Percentiles rank a stretch among this genome's conserved stretches.
phyloP scores from a whole-genome alignment of 2,113 vertebrate genomes.

The Myrmecobius fasciatus region DNA sequence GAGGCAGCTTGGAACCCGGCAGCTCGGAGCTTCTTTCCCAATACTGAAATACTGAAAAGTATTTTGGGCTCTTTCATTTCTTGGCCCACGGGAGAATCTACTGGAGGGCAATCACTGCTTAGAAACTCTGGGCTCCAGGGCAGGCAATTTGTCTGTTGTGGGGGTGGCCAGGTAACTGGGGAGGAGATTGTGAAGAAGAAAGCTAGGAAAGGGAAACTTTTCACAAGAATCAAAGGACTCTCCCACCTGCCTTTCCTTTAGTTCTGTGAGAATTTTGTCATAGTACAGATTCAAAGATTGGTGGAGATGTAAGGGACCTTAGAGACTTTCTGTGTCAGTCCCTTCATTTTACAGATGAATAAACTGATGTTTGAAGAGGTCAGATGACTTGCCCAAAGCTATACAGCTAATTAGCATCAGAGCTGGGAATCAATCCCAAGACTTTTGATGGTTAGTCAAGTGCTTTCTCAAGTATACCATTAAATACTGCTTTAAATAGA shows the following conservation, averaged over 20 bases:
- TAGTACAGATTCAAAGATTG: conserved; percentile 7
- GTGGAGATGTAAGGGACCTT: background rate
- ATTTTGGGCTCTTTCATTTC: background rate
- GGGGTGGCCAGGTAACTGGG: background rate
- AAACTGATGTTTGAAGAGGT: background rate
- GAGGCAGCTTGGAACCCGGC: background rate
- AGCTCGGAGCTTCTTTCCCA: background rate
- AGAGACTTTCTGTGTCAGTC: background rate
- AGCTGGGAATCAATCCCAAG: background rate
- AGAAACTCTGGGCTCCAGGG: background rate
- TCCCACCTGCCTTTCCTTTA: conserved; percentile 10
- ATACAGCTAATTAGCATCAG: background rate
- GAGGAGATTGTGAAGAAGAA: background rate
- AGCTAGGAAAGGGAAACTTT: background rate
- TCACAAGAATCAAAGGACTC: background rate
- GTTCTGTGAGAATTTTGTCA: conserved; percentile 40
- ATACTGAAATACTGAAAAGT: background rate
- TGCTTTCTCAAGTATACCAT: background rate
- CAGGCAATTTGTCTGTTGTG: background rate
- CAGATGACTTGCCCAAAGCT: background rate
- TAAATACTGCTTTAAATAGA: conserved; percentile 35
- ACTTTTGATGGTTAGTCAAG: background rate
- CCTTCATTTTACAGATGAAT: conserved; percentile 1
- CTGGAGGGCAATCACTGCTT: background rate
- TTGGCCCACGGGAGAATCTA: background rate